Evolutionary conservation across 2,888 invertebrate genomes (phyloP).

Genomic region (Coenonympha arcania): DNA sequence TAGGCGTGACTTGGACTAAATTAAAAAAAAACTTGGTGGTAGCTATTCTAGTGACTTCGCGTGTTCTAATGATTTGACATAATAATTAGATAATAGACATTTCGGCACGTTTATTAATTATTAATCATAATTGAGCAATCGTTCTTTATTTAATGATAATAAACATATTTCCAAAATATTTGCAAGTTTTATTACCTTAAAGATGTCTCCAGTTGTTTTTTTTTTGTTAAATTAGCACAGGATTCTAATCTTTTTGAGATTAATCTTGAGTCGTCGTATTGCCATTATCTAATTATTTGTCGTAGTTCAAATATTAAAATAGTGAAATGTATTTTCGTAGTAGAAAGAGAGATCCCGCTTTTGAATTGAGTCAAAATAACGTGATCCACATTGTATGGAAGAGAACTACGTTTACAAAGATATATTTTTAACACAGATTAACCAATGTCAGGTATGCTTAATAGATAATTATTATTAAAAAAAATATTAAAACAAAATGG

Average conservation of each 20-base stretch:
- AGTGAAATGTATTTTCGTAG: conserved; percentile 5
- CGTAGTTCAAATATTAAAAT: neutral
- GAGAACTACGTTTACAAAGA: conserved; percentile 20
- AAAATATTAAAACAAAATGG: too few species aligned
- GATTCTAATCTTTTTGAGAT: neutral
- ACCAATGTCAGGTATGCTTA: too few species aligned
- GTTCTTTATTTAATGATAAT: conserved; percentile 8
- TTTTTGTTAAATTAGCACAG: neutral
- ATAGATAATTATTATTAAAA: too few species aligned
- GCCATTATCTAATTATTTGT: conserved; percentile 23
- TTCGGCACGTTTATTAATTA: conserved; percentile 14
- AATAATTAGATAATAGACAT: conserved; percentile 19
- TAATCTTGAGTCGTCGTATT: neutral
- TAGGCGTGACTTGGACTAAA: neutral
- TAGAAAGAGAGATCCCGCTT: conserved; percentile 36
- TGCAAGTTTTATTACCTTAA: conserved; percentile 17
- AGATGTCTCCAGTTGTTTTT: neutral
- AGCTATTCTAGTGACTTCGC: conserved; percentile 18
- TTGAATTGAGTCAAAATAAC: conserved; percentile 42
- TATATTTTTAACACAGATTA: too few species aligned
- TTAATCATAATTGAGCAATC: conserved; percentile 5
- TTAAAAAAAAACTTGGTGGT: conserved; percentile 9
- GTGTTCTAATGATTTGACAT: conserved; percentile 6
- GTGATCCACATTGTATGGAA: conserved; percentile 32
- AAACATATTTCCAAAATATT: conserved; percentile 13